phyloP scores from a whole-genome alignment of 2,888 invertebrate genomes.

The Leptodirus hochenwartii region DNA sequence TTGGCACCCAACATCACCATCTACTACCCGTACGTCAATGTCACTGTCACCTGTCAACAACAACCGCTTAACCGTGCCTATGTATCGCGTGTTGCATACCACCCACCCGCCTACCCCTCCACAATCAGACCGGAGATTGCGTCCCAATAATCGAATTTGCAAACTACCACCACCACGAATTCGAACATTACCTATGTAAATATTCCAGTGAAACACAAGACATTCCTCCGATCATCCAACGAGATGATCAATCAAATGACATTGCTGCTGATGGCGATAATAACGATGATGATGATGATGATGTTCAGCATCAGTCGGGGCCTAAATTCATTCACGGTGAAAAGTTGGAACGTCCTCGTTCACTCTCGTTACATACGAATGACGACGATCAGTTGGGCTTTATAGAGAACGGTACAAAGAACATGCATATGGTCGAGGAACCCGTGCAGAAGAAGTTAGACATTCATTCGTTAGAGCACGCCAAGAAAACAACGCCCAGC shows the following conservation, averaged over 20 bases:
- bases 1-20: too few species aligned
- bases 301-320: conserved; percentile 5
- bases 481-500: conserved; percentile 21
- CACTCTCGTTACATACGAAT: conserved; percentile 32
- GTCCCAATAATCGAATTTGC: conserved; percentile 18
- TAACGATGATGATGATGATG: too few species aligned
- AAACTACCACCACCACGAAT: conserved; percentile 3
- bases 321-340: conserved; percentile 12
- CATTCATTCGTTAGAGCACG: conserved; percentile 4
- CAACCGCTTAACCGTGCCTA: too few species aligned
- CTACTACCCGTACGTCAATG: too few species aligned
- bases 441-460: conserved; percentile 1
- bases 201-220: conserved; percentile 21
- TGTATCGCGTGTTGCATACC: too few species aligned
- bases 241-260: too few species aligned
- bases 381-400: conserved; percentile 18
- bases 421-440: conserved; percentile 8
- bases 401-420: conserved; percentile 8
- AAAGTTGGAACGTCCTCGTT: conserved; percentile 29
- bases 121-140: conserved; percentile 24
- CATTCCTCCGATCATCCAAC: too few species aligned
- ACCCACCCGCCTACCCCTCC: too few species aligned
- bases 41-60: too few species aligned
- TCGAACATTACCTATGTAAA: conserved; percentile 15
- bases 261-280: too few species aligned